Percentiles rank a stretch among this genome's conserved stretches.
Conservation (phyloP, 2,113 vertebrate species). For the Xyrauchen texanus region DNA sequence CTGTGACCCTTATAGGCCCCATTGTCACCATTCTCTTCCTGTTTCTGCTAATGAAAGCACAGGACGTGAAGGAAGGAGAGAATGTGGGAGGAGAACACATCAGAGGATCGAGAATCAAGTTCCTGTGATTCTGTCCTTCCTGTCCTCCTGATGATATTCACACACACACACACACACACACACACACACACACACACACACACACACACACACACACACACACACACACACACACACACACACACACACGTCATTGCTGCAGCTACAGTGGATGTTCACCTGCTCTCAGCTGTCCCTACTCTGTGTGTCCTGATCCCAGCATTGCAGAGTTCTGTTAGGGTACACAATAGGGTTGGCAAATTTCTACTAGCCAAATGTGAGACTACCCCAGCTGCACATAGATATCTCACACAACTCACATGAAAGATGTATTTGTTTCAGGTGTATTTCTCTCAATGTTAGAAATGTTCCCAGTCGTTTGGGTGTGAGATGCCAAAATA, state of each 20-base stretch:
- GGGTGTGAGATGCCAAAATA: not conserved
- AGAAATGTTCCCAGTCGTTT: too few relatives aligned
- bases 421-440: too few relatives aligned
- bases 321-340: not conserved
- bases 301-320: not conserved
- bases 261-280: not conserved
- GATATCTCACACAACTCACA: too few relatives aligned
- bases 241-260: not conserved
- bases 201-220: constrained; percentile 19
- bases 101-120: constrained; percentile 9
- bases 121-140: constrained; percentile 24
- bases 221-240: constrained; percentile 9
- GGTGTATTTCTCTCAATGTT: too few relatives aligned
- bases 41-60: constrained; percentile 43
- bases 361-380: too few relatives aligned
- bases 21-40: constrained; percentile 31
- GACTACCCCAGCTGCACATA: too few relatives aligned
- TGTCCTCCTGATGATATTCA: not conserved
- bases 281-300: not conserved
- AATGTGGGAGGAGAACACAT: constrained; percentile 21
- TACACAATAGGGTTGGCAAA: too few relatives aligned
- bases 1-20: constrained; percentile 21
- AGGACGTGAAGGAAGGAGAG: constrained; percentile 6
- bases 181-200: constrained; percentile 24
- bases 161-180: constrained; percentile 20